These are phyloP conservation scores for Schizopygopsis malacanthus DNA, from an alignment of 2,797 vertebrate genomes.

Conservation along the genomic window DNA sequence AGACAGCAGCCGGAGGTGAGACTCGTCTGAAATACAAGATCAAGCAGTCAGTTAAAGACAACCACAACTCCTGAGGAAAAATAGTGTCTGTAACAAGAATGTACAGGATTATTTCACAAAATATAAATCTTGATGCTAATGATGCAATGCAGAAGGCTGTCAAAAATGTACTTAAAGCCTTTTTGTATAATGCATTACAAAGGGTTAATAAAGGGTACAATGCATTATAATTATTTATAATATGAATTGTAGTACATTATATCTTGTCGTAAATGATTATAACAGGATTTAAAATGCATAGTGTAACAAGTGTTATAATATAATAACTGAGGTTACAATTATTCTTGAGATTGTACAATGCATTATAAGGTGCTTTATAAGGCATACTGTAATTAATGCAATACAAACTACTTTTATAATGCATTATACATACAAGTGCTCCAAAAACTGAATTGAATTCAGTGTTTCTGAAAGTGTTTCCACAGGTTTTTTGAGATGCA, in stretches of 20 bases:
- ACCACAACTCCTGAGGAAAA: slow-evolving; percentile 11
- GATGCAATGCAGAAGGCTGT: background rate
- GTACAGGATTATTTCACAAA: background rate
- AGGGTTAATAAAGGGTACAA: background rate
- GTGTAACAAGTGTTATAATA: background rate
- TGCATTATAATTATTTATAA: background rate
- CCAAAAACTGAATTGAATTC: background rate
- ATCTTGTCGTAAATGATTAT: background rate
- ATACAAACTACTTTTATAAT: no score
- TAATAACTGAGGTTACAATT: background rate
- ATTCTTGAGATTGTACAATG: background rate
- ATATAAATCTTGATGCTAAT: background rate
- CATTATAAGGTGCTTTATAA: background rate
- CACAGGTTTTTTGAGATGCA: background rate
- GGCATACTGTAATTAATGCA: no score
- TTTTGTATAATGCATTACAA: background rate
- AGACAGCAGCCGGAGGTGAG: slow-evolving; percentile 73
- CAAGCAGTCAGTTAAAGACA: background rate
- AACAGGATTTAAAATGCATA: background rate
- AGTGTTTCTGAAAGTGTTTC: background rate
- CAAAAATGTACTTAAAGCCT: background rate
- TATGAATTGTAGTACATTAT: background rate
- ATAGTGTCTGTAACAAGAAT: background rate
- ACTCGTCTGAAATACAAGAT: slow-evolving; percentile 72
- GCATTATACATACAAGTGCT: no score